A percentile compares a stretch with the other conserved stretches of the same genome.
These are phyloP conservation scores for Drosophila parvula DNA, from an alignment of 1,140 invertebrate species.

Conservation along the genomic window DNA sequence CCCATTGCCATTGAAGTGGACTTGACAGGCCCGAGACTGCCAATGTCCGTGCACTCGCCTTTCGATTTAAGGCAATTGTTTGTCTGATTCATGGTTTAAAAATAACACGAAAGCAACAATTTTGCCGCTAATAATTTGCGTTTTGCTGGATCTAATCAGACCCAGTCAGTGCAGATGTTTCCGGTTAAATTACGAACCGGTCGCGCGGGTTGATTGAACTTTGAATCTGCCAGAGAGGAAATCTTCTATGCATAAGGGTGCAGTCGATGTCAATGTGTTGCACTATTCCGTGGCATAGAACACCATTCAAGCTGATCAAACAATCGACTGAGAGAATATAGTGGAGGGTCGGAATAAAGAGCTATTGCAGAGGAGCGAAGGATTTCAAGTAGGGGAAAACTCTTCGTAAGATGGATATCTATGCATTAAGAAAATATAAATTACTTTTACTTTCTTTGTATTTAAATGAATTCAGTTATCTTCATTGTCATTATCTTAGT, in stretches of 20 bases:
- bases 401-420: background rate
- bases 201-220: slow-evolving; percentile 65
- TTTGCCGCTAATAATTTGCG: slow-evolving; percentile 70
- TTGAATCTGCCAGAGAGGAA: slow-evolving; percentile 22
- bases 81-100: slow-evolving; percentile 61
- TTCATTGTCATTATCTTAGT: background rate
- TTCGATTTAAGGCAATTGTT: slow-evolving; percentile 68
- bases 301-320: slow-evolving; percentile 34
- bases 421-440: background rate
- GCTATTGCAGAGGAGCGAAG: background rate
- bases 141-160: slow-evolving; percentile 61
- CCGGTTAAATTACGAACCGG: slow-evolving; percentile 54
- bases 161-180: slow-evolving; percentile 64
- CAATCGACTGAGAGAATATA: slow-evolving; percentile 8
- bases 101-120: slow-evolving; percentile 50
- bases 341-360: background rate
- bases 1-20: slow-evolving; percentile 56
- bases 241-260: slow-evolving; percentile 25
- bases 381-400: background rate
- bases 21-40: slow-evolving; percentile 20
- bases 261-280: slow-evolving; percentile 3
- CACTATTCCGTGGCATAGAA: slow-evolving; percentile 13
- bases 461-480: background rate
- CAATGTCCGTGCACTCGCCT: slow-evolving; percentile 40
- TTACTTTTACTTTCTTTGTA: too few relatives aligned